Evolutionary conservation across 2,113 vertebrate species (phyloP).

Genomic region (Ursus arctos): DNA sequence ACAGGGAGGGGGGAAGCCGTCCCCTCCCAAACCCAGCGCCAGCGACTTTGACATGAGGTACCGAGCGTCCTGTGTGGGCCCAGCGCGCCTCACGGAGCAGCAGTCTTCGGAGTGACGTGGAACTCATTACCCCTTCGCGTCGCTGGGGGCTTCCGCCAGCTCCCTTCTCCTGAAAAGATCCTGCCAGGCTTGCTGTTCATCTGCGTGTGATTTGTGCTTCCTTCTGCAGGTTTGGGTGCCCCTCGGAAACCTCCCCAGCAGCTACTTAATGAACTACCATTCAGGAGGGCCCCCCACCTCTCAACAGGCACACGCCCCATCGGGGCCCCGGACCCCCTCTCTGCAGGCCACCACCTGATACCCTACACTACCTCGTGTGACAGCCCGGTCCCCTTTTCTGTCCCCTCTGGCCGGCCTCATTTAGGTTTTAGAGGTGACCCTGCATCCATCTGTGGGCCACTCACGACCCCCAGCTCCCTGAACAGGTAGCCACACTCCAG

Average conservation of each 20-base stretch:
- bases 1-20: neutral
- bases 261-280: slow-evolving; percentile 70
- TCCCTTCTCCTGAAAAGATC: slow-evolving; percentile 81
- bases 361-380: slow-evolving; percentile 57
- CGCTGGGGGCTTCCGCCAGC: slow-evolving; percentile 75
- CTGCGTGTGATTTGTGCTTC: slow-evolving; percentile 5
- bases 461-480: slow-evolving; percentile 65
- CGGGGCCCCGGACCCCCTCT: neutral
- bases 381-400: neutral
- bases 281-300: neutral
- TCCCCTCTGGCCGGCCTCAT: neutral
- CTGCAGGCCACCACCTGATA: slow-evolving; percentile 68
- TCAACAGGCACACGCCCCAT: neutral
- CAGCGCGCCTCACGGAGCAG: slow-evolving; percentile 79
- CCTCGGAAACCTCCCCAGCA: slow-evolving; percentile 45
- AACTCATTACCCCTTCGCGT: slow-evolving; percentile 87
- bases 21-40: neutral
- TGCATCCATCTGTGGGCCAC: slow-evolving; percentile 70
- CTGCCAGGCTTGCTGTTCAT: slow-evolving; percentile 78
- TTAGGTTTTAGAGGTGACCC: slow-evolving; percentile 69
- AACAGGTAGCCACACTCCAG: slow-evolving; percentile 67
- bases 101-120: slow-evolving; percentile 86
- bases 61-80: slow-evolving; percentile 55
- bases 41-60: slow-evolving; percentile 66
- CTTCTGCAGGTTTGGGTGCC: neutral